Conservation (phyloP, 2,888 invertebrate genomes). For the Sminthurinus aureus region DNA sequence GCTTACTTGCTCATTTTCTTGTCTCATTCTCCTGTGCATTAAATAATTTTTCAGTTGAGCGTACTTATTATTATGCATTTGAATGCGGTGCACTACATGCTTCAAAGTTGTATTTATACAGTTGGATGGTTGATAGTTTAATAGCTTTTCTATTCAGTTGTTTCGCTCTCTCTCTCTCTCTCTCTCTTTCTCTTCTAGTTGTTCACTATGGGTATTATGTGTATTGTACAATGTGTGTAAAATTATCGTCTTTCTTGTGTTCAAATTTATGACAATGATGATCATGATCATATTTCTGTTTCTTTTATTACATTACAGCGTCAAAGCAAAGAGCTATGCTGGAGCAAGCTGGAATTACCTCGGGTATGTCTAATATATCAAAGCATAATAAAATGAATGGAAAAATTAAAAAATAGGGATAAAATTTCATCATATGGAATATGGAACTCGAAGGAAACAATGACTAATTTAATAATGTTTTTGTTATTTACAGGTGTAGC, state of each 20-base stretch:
- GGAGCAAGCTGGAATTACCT: slow-evolving; percentile 87
- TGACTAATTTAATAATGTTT: no score
- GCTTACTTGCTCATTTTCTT: not conserved
- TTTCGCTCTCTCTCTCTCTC: not conserved
- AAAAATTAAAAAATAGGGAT: no score
- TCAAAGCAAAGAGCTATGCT: slow-evolving; percentile 83
- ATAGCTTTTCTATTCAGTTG: not conserved
- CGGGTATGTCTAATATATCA: slow-evolving; percentile 63
- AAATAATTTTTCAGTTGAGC: slow-evolving; percentile 9
- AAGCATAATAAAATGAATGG: no score
- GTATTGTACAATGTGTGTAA: no score
- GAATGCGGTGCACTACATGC: no score
- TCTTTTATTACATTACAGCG: slow-evolving; percentile 65
- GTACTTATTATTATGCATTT: not conserved
- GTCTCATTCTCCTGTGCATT: slow-evolving; percentile 11
- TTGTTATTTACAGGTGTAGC: slow-evolving; percentile 68
- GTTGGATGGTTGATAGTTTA: no score
- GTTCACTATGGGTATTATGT: no score
- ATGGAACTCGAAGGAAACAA: no score
- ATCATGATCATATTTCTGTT: not conserved
- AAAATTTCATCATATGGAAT: no score
- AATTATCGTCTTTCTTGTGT: no score
- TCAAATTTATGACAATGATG: not conserved
- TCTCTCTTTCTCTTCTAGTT: no score
- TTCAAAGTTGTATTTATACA: no score